A percentile compares a stretch with the other conserved stretches of the same genome.
Conservation (phyloP, 2,797 vertebrate genomes). For the Aeoliscus strigatus region DNA sequence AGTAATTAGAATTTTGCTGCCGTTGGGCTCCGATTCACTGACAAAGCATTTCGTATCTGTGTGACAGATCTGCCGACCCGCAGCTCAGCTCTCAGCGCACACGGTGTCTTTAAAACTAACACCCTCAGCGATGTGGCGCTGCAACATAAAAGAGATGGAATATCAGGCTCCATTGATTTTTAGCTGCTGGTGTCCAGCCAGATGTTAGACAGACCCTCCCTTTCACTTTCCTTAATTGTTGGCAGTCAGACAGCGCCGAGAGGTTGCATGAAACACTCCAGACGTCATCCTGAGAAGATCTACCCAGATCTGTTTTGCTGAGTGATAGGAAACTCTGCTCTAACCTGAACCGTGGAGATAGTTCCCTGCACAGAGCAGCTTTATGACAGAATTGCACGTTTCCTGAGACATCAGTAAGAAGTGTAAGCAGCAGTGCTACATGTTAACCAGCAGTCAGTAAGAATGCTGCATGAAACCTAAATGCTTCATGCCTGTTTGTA, state of each 20-base stretch:
- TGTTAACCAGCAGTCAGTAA: too few relatives aligned
- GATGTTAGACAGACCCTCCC: conserved; percentile 10
- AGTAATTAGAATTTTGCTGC: conserved; percentile 10
- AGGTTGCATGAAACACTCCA: background rate
- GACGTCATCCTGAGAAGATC: background rate
- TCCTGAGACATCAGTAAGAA: too few relatives aligned
- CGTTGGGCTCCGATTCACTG: background rate
- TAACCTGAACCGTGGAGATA: background rate
- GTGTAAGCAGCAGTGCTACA: too few relatives aligned
- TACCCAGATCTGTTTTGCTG: background rate
- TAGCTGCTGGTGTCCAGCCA: conserved; percentile 20
- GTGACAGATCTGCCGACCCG: conserved; percentile 3
- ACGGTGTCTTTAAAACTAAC: conserved; percentile 13
- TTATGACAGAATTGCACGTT: too few relatives aligned
- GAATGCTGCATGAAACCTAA: too few relatives aligned
- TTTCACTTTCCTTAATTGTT: conserved; percentile 51
- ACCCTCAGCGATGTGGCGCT: conserved; percentile 5
- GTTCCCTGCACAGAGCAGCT: background rate
- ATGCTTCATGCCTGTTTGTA: too few relatives aligned
- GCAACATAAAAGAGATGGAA: conserved; percentile 1
- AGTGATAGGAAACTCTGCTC: background rate
- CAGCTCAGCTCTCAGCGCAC: background rate
- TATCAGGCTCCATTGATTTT: conserved; percentile 35
- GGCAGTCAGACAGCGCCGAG: conserved; percentile 13
- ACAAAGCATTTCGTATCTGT: conserved; percentile 2